Conservation (phyloP, 2,888 invertebrate genomes). For the Brachynemurus nebulosus region DNA sequence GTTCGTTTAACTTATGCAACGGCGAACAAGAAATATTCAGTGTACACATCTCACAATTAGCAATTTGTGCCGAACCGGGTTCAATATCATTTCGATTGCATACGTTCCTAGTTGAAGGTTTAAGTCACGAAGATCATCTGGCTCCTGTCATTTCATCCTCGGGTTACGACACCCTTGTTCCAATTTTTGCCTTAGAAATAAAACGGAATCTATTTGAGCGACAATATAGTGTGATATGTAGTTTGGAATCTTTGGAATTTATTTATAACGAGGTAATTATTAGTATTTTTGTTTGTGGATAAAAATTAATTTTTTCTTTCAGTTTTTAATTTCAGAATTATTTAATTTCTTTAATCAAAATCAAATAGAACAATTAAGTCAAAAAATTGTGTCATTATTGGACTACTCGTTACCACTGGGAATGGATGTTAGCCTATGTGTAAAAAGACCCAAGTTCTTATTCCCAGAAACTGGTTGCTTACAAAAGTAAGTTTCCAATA, state of each 20-base stretch:
- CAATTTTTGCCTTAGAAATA: constrained; percentile 58
- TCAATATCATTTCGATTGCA: constrained; percentile 39
- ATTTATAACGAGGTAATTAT: constrained; percentile 64
- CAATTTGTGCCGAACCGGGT: constrained; percentile 28
- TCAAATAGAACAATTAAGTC: background rate
- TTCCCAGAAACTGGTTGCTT: constrained; percentile 60
- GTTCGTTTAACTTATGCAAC: background rate
- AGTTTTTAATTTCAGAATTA: constrained; percentile 60
- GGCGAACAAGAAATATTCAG: constrained; percentile 2
- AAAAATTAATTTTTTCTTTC: constrained; percentile 24
- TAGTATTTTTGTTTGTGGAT: no score
- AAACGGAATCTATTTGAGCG: constrained; percentile 57
- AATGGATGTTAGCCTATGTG: constrained; percentile 47
- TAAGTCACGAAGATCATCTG: constrained; percentile 57
- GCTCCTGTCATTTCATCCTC: constrained; percentile 45
- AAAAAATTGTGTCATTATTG: background rate
- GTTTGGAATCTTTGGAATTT: constrained; percentile 60
- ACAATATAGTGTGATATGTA: constrained; percentile 50
- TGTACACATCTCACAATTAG: constrained; percentile 5
- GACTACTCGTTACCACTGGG: constrained; percentile 1
- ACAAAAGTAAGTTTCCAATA: constrained; percentile 38
- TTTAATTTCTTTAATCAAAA: constrained; percentile 53
- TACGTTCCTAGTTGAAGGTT: constrained; percentile 43
- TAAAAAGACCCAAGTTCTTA: constrained; percentile 62
- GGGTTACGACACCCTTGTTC: constrained; percentile 45